Conservation (phyloP, 2,113 vertebrate species). For the Ictalurus punctatus region DNA sequence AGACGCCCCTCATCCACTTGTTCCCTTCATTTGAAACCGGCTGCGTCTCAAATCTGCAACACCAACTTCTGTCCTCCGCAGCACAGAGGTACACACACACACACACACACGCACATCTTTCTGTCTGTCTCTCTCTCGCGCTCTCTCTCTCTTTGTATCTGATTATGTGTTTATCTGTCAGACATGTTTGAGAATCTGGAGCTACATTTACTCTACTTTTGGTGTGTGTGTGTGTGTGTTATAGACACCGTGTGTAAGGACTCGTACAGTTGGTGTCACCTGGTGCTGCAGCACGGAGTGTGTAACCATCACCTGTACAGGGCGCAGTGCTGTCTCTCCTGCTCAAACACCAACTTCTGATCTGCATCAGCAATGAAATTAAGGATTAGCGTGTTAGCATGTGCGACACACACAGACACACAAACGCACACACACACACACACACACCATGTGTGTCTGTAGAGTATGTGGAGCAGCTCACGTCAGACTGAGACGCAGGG, state of each 20-base stretch:
- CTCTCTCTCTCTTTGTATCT: background rate
- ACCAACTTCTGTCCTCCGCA: conserved; percentile 80
- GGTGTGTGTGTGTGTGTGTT: conserved; percentile 10
- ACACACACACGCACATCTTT: conserved; percentile 10
- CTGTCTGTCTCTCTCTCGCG: background rate
- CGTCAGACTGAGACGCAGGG: background rate
- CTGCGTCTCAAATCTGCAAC: conserved; percentile 79
- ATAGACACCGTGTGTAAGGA: conserved; percentile 66
- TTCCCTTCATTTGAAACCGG: conserved; percentile 69
- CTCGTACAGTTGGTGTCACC: conserved; percentile 81
- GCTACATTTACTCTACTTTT: background rate
- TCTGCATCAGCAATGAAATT: background rate
- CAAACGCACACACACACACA: background rate
- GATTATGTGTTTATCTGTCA: background rate
- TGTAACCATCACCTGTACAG: conserved; percentile 84
- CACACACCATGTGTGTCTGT: background rate
- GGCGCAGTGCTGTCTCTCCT: conserved; percentile 83
- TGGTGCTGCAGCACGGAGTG: conserved; percentile 81
- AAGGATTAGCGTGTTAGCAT: conserved; percentile 23
- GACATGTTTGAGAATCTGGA: background rate
- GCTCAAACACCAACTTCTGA: conserved; percentile 80
- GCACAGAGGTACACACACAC: conserved; percentile 72
- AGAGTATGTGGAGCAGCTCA: background rate
- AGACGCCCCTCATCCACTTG: conserved; percentile 72
- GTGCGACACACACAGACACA: too few species aligned